Conservation (phyloP, 2,797 vertebrate species). For the Linurgus olivaceus region DNA sequence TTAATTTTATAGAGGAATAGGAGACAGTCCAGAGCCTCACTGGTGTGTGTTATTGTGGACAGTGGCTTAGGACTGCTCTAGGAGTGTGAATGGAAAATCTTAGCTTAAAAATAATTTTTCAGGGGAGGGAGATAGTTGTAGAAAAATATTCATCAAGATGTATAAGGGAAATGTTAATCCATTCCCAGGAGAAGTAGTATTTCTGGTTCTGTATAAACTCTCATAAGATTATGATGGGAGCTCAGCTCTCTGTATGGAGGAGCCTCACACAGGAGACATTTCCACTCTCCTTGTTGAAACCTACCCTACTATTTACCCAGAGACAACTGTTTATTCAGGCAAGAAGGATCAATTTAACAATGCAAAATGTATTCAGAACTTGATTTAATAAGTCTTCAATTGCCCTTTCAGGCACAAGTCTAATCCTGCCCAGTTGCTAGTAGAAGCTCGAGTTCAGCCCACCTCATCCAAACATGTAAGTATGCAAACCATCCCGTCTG, state of each 20-base stretch:
- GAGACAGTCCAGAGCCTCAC: background rate
- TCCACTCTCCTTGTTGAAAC: background rate
- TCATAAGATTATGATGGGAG: background rate
- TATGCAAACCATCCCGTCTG: constrained; percentile 43
- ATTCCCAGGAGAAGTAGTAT: background rate
- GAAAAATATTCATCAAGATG: background rate
- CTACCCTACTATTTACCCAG: background rate
- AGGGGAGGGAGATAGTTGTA: background rate
- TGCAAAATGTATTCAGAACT: background rate
- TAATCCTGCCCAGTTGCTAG: constrained; percentile 91
- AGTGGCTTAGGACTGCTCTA: background rate
- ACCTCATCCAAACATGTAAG: constrained; percentile 90
- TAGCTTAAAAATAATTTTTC: background rate
- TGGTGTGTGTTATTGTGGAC: background rate
- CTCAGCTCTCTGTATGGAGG: background rate
- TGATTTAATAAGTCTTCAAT: constrained; percentile 34
- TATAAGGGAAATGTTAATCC: background rate
- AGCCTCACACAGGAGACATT: background rate
- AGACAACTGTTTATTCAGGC: background rate
- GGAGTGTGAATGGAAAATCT: background rate
- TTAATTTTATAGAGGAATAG: background rate
- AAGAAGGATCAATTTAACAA: background rate
- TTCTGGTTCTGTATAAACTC: background rate
- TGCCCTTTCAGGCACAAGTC: constrained; percentile 87
- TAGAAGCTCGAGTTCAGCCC: constrained; percentile 93